phyloP scores from a whole-genome alignment of 2,797 vertebrate species.

The Podarcis siculus region DNA sequence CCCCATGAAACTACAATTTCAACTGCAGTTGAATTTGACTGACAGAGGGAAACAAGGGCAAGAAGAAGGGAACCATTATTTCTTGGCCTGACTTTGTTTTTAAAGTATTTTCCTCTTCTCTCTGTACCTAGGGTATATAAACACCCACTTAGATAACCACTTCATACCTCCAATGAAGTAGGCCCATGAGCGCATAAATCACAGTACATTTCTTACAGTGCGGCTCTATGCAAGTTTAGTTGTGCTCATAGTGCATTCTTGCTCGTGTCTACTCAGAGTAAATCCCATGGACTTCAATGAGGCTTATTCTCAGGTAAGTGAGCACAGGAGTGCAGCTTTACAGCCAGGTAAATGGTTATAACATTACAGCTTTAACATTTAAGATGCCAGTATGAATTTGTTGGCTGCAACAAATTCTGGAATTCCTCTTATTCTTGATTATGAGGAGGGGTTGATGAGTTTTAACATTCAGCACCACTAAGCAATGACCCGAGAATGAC shows the following conservation, averaged over 20 bases:
- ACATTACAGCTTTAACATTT: neutral
- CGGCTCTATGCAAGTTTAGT: neutral
- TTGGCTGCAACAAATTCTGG: neutral
- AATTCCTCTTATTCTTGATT: neutral
- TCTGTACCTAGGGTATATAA: neutral
- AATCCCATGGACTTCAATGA: neutral
- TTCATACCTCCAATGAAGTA: neutral
- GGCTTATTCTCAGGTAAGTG: neutral
- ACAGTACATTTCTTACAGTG: neutral
- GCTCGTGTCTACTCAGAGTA: neutral
- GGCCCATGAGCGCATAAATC: neutral
- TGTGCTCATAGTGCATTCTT: no score
- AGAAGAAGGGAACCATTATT: neutral
- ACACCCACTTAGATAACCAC: neutral
- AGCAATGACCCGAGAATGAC: neutral
- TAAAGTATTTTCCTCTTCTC: neutral
- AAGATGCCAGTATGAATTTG: neutral
- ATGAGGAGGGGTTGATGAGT: neutral
- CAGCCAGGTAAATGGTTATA: neutral
- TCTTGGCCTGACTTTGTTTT: neutral
- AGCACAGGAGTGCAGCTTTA: no score
- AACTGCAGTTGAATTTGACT: no score
- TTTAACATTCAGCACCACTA: neutral
- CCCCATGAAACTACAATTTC: no score
- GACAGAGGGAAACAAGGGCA: neutral